A percentile compares a stretch with the other conserved stretches of the same genome.
These are phyloP conservation scores for Cheilosia pagana DNA, from an alignment of 2,888 invertebrate genomes.

Conservation along the genomic window DNA sequence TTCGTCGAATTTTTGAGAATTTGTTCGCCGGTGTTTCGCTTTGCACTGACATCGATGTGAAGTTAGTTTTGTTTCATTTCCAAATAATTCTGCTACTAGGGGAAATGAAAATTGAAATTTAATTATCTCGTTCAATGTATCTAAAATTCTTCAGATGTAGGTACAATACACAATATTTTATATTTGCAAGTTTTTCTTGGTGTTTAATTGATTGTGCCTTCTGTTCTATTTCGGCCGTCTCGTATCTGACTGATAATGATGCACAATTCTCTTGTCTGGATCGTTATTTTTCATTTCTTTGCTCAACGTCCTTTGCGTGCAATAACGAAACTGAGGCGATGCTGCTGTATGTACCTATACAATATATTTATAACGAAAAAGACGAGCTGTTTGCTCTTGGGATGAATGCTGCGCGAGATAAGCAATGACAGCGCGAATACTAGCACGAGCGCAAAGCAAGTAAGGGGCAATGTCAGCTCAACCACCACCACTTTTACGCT, in stretches of 20 bases:
- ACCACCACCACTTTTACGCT: not conserved
- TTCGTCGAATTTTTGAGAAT: constrained; percentile 58
- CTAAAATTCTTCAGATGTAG: constrained; percentile 19
- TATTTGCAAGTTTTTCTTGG: constrained; percentile 21
- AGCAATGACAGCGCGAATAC: constrained; percentile 6
- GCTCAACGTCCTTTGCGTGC: not conserved
- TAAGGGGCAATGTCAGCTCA: constrained; percentile 16
- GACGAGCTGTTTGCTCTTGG: constrained; percentile 12
- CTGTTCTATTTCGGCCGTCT: not conserved
- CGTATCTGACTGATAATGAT: not conserved
- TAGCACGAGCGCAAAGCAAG: not conserved
- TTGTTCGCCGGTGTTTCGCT: constrained; percentile 65
- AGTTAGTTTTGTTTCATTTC: constrained; percentile 39
- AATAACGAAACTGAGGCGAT: not conserved
- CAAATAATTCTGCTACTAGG: not conserved
- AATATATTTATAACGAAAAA: not conserved
- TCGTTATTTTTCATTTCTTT: not conserved
- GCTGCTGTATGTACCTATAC: not conserved
- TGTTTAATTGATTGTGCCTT: constrained; percentile 47
- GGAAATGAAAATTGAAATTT: constrained; percentile 2
- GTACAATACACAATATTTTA: constrained; percentile 4
- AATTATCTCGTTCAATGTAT: constrained; percentile 34
- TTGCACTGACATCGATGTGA: not conserved
- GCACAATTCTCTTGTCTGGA: constrained; percentile 18
- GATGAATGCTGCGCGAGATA: constrained; percentile 25